phyloP scores from a whole-genome alignment of 1,140 invertebrate species.

The Panagrolaimus sp. region DNA sequence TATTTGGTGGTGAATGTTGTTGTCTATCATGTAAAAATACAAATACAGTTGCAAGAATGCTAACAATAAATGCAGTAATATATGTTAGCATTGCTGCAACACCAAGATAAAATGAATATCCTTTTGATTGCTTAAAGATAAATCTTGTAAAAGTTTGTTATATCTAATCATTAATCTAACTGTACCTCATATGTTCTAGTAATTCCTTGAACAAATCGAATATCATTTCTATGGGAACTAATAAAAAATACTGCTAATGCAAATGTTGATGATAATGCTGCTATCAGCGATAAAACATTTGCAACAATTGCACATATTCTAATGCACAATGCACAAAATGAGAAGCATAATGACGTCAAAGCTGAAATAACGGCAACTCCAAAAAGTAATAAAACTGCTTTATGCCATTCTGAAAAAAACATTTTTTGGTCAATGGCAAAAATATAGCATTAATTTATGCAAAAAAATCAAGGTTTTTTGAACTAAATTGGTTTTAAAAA shows the following conservation, averaged over 20 bases:
- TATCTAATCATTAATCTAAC: no score
- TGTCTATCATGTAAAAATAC: constrained; percentile 31
- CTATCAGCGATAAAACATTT: constrained; percentile 32
- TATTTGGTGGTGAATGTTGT: constrained; percentile 29
- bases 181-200: constrained; percentile 38
- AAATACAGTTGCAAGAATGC: constrained; percentile 27
- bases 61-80: constrained; percentile 29
- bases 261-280: constrained; percentile 24
- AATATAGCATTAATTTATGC: no score
- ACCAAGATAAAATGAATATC: constrained; percentile 37
- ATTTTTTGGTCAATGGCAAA: no score
- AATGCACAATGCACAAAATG: constrained; percentile 33
- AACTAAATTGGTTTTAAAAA: no score
- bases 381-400: constrained; percentile 30
- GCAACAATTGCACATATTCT: constrained; percentile 37
- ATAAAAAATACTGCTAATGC: constrained; percentile 30
- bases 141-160: no score
- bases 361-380: constrained; percentile 22
- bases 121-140: constrained; percentile 33
- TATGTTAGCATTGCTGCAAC: constrained; percentile 25
- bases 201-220: constrained; percentile 38
- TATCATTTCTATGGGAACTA: constrained; percentile 31
- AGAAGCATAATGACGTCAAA: constrained; percentile 28
- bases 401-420: constrained; percentile 29
- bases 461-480: no score